These are phyloP conservation scores for Macrostomum lignano DNA, from an alignment of 1,140 invertebrate genomes.

Conservation along the genomic window DNA sequence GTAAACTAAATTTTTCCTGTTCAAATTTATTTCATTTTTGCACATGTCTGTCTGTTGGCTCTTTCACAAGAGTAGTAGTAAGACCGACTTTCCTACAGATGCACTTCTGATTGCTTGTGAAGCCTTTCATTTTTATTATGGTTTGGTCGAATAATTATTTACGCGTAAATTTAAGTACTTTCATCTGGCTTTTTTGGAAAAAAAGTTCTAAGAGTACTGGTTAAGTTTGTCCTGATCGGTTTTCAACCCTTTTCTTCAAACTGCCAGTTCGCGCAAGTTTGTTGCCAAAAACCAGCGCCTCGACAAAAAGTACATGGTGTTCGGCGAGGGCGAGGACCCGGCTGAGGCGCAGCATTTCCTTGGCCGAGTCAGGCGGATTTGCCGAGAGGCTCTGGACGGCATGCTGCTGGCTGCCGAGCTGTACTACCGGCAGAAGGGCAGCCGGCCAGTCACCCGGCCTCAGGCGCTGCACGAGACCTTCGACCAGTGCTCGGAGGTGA, in stretches of 20 bases:
- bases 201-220: slow-evolving; percentile 16
- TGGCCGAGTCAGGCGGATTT: slow-evolving; percentile 11
- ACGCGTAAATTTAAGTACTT: too few species aligned
- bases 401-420: slow-evolving; percentile 16
- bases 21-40: too few species aligned
- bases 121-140: too few species aligned
- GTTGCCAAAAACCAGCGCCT: slow-evolving; percentile 3
- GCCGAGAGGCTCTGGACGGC: slow-evolving; percentile 17
- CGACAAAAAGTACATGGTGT: slow-evolving; percentile 9
- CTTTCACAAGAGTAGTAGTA: too few species aligned
- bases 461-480: slow-evolving; percentile 22
- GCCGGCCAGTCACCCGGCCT: slow-evolving; percentile 17
- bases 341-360: slow-evolving; percentile 13
- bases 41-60: too few species aligned
- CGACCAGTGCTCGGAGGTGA: slow-evolving; percentile 18
- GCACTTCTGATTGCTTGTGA: too few species aligned
- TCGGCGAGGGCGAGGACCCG: slow-evolving; percentile 13
- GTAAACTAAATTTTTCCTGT: too few species aligned
- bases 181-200: too few species aligned
- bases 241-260: neutral
- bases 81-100: too few species aligned
- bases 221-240: too few species aligned
- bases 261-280: neutral
- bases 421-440: slow-evolving; percentile 20
- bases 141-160: too few species aligned